Conservation (phyloP, 2,797 vertebrate genomes). For the Sebastes trivittatus region DNA sequence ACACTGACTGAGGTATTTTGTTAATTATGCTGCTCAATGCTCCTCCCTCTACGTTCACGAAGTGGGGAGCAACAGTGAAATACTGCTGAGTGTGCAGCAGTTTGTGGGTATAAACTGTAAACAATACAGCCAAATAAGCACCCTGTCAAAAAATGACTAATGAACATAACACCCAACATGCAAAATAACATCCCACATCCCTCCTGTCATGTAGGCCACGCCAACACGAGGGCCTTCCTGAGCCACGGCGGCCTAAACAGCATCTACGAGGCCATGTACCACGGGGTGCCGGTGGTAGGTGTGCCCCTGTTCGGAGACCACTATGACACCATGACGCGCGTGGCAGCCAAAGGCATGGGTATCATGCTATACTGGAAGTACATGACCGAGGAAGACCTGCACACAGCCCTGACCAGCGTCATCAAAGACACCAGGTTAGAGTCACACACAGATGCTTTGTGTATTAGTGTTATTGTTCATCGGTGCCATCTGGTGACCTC, state of each 20-base stretch:
- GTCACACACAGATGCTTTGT: not conserved
- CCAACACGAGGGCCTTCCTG: conserved; percentile 92
- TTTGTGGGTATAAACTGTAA: not conserved
- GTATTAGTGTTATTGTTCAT: conserved; percentile 2
- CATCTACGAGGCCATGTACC: conserved; percentile 99
- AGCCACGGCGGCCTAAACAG: conserved; percentile 98
- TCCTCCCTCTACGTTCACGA: not conserved
- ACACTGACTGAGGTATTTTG: not conserved
- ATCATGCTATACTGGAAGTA: conserved; percentile 95
- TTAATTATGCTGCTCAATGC: not conserved
- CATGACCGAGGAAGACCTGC: conserved; percentile 88
- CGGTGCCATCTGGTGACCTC: conserved; percentile 44
- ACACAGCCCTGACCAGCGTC: conserved; percentile 87
- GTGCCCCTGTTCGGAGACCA: conserved; percentile 98
- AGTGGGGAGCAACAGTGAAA: not conserved
- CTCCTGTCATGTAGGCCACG: conserved; percentile 83
- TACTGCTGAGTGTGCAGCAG: not conserved
- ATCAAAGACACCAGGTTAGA: conserved; percentile 90
- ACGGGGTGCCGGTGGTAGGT: conserved; percentile 96
- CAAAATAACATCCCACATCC: not conserved
- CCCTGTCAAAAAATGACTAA: not conserved
- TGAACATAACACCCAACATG: not conserved
- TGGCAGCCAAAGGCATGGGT: conserved; percentile 98
- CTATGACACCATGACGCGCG: conserved; percentile 97
- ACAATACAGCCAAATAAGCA: not conserved